Evolutionary conservation across 2,797 vertebrate genomes (phyloP), one percentile per base, ranked within the genome.

Genomic region (Neostethus bicornis): DNA sequence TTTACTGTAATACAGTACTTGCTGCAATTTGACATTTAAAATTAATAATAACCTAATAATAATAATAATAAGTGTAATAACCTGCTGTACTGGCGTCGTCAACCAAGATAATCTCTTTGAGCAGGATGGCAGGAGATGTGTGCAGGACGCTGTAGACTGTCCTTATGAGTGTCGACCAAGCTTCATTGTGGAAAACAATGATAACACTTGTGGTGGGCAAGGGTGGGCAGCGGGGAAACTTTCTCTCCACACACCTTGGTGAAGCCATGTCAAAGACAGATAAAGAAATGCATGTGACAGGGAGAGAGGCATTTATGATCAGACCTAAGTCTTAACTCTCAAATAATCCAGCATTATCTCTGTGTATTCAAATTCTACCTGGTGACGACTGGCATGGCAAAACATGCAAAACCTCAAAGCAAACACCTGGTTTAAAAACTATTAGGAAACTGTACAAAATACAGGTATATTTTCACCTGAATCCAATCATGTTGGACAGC

Each of bases 141-240:
- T 98, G 91, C 24, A 98, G 89, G 39, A 97, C 95, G 0, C 96
- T 97, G 89, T 93, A 93, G 31, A 98, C 96, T 0, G 96, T 98
- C 32, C 96, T 92, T 54, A 98, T 89, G 56, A 98, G 92, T 0
- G 96, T 96, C 7, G 95, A 94, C 96, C 96, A 97, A 19, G 96
- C 96, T 76, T 98, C 96, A 0, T 98, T 98, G 75, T 98, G 96
- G 82, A 98, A 98, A 21, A 98, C 95, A 2, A 98, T 96, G 70
- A 98, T 80, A 13, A 98, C 93, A 1, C 96, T 98, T 77, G 96
- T 98, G 62, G 87, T 88, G 16, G 94, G 95, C 17, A 98, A 91
- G 0, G 90, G 75, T 0, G 96, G 95, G 5, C 96, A 98, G 35
- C 91, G 93, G 26, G 70, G 92, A 84, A 95, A 98, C 73, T 89